Percentiles rank a stretch among this genome's conserved stretches.
Conservation (phyloP, 2,113 vertebrate genomes). For the Pandion haliaetus region DNA sequence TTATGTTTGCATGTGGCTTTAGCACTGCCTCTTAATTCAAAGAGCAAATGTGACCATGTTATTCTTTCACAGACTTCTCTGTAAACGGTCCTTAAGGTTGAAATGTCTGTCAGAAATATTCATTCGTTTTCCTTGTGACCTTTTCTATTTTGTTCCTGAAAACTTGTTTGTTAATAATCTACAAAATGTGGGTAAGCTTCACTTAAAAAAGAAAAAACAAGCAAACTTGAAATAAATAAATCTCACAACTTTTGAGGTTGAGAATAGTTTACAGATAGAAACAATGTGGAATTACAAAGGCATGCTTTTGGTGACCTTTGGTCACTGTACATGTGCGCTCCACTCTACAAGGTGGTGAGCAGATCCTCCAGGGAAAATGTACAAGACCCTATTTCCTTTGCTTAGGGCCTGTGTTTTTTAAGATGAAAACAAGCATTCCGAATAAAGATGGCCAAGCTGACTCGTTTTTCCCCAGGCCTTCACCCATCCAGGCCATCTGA, state of each 20-base stretch:
- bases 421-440: not conserved
- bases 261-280: not conserved
- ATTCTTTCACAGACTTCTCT: not conserved
- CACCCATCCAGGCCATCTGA: not conserved
- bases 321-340: not conserved
- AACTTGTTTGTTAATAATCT: not conserved
- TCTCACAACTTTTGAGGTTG: not conserved
- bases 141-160: not conserved
- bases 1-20: slow-evolving; percentile 2
- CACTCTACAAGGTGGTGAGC: not conserved
- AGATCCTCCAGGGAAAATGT: not conserved
- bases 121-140: not conserved
- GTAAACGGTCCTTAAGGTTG: not conserved
- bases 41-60: not conserved
- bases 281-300: not conserved
- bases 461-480: not conserved
- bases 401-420: not conserved
- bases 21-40: not conserved
- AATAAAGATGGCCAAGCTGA: not conserved
- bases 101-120: not conserved
- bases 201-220: not conserved
- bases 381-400: not conserved
- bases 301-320: not conserved
- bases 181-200: not conserved
- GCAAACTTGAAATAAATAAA: not conserved